Evolutionary conservation across 2,113 vertebrate genomes (phyloP), one percentile per base, ranked within the genome.

Genomic region (Alethe castanea): DNA sequence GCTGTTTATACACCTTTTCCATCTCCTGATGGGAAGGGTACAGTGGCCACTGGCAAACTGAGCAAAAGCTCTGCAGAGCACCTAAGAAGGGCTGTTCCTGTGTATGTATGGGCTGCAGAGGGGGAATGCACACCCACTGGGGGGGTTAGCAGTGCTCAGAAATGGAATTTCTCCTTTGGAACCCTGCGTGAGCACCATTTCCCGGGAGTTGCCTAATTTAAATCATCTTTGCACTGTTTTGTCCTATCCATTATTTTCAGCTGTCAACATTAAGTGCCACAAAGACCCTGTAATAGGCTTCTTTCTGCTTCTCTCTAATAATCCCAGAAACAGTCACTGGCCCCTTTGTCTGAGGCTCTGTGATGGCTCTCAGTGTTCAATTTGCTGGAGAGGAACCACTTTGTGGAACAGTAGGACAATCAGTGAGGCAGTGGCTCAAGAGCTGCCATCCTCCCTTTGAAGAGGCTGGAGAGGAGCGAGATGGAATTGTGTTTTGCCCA

Each of bases 321-420:
- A 93, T 92, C 59, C 73, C 36, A 85, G 92, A 56, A 85, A 72
- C 82, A 87, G 50, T 65, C 79, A 13, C 61, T 83, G 61, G 80
- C 76, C 33, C 57, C 79, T 92, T 94, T 91, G 86, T 93, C 50
- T 22, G 5, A 35, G 36, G 25, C 67, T 83, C 52, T 85, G 84
- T 66, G 67, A 77, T 89, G 65, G 35, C 84, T 93, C 69, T 91
- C 45, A 66, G 67, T 45, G 72, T 88, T 92, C 80, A 72, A 66
- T 89, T 90, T 92, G 48, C 80, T 93, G 62, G 64, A 81, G 79
- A 92, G 54, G 47, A 92, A 66, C 70, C 87, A 90, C 89, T 96
- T 84, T 90, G 92, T 83, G 79, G 87, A 94, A 95, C 87, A 97
- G 95, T 95, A 72, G 82, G 93, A 88, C 93, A 93, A 91, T 97